Conservation (phyloP, 2,797 vertebrate genomes). For the Gallinago stenura region DNA sequence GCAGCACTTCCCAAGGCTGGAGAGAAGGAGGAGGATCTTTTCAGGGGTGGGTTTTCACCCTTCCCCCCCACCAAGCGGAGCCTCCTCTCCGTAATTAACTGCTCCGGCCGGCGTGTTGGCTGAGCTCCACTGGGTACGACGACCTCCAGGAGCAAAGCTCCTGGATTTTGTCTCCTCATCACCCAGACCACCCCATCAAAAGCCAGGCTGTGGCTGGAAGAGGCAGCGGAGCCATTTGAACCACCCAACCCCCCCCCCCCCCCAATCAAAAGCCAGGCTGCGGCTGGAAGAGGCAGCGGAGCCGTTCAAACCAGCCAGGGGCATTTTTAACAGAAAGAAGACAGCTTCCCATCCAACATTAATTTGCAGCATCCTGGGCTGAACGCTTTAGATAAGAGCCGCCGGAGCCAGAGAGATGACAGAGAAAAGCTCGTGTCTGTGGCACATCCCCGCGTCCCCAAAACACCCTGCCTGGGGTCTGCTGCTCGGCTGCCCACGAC, state of each 20-base stretch:
- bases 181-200: background rate
- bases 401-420: slow-evolving; percentile 43
- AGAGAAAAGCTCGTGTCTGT: slow-evolving; percentile 19
- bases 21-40: slow-evolving; percentile 27
- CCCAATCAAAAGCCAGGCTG: background rate
- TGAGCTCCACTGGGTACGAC: background rate
- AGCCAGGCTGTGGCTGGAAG: background rate
- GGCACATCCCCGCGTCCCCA: background rate
- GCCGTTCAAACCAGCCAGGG: slow-evolving; percentile 54
- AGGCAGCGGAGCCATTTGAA: slow-evolving; percentile 27
- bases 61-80: background rate
- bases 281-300: background rate
- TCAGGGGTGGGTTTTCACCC: background rate
- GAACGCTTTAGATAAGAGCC: slow-evolving; percentile 70
- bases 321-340: slow-evolving; percentile 58
- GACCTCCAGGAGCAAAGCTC: background rate
- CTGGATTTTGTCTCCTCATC: background rate
- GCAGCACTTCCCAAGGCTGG: slow-evolving; percentile 1
- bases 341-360: slow-evolving; percentile 63
- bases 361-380: slow-evolving; percentile 75
- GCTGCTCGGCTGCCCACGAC: background rate
- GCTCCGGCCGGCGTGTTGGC: background rate
- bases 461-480: background rate
- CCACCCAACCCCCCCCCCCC: background rate
- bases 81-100: background rate